Evolutionary conservation across 2,113 vertebrate genomes (phyloP), one percentile per base, ranked within the genome.

Genomic region (Tiliqua scincoides): DNA sequence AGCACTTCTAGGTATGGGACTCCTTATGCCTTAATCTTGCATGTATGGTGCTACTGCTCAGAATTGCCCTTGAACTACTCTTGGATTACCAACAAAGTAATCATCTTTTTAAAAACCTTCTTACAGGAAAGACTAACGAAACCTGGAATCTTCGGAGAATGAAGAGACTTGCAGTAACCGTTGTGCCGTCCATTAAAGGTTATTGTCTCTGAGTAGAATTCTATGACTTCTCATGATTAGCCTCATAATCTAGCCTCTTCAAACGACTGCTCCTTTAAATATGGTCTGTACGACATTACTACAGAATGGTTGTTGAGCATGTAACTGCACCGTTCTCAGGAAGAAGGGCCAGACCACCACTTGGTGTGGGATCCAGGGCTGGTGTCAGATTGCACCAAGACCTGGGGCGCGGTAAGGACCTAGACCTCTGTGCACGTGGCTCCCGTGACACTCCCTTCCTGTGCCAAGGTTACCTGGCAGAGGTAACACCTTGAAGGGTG

Each of bases 141-240:
- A 97, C 97, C 40, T 97, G 96, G 96, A 97, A 97, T 83, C 93
- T 96, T 85, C 95, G 97, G 78, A 79, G 96, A 79, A 94, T 88
- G 0, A 97, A 97, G 93, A 95, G 93, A 63, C 95, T 97, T 79
- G 91, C 95, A 95, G 96, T 97, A 87, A 97, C 84, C 0, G 89
- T 97, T 76, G 93, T 94, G n/a, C 96, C 97, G 17, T 97, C 97
- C 61, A 91, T 97, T 85, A 94, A 94, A 94, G 95, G 97, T 97
- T 54, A 93, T 95, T 95, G 68, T 88, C 67, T 43, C 43, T 48
- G 70, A 5, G 23, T 27, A 25, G 57, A 59, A 70, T 40, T 57
- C 1, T 40, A 14, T 10, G 27, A 30, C 18, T 80, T 80, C 15
- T 35, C 20, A 63, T 6, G 15, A 48, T 73, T 35, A 86, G 71